These are phyloP conservation scores for Pithecia hirsuta DNA, from an alignment of 2,797 vertebrate species.

Conservation along the genomic window DNA sequence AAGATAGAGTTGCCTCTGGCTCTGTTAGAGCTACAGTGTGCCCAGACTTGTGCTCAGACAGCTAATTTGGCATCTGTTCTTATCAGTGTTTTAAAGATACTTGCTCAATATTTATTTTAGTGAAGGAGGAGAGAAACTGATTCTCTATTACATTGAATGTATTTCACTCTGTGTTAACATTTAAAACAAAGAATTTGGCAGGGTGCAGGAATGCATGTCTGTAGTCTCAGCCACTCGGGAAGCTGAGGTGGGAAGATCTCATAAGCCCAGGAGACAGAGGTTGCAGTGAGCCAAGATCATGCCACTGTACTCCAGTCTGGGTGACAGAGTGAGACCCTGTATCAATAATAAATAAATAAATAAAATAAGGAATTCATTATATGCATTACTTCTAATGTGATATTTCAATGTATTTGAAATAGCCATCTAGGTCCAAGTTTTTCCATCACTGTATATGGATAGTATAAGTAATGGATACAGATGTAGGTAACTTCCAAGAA, in stretches of 20 bases:
- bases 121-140: neutral
- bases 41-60: neutral
- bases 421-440: neutral
- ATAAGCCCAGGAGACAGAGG: neutral
- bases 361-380: neutral
- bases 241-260: neutral
- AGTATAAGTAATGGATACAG: neutral
- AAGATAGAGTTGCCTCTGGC: neutral
- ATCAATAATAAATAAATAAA: neutral
- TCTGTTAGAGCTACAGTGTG: neutral
- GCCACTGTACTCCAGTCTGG: neutral
- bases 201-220: neutral
- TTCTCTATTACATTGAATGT: conserved; percentile 45
- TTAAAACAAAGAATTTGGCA: neutral
- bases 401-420: conserved; percentile 11
- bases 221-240: neutral
- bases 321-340: neutral
- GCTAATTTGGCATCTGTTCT: neutral
- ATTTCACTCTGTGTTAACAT: conserved; percentile 28
- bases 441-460: neutral
- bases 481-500: neutral
- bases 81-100: conserved; percentile 6
- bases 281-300: neutral
- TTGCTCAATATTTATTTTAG: conserved; percentile 42
- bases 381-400: neutral